Conservation (phyloP, 2,888 invertebrate species). For the Eurytoma californica region DNA sequence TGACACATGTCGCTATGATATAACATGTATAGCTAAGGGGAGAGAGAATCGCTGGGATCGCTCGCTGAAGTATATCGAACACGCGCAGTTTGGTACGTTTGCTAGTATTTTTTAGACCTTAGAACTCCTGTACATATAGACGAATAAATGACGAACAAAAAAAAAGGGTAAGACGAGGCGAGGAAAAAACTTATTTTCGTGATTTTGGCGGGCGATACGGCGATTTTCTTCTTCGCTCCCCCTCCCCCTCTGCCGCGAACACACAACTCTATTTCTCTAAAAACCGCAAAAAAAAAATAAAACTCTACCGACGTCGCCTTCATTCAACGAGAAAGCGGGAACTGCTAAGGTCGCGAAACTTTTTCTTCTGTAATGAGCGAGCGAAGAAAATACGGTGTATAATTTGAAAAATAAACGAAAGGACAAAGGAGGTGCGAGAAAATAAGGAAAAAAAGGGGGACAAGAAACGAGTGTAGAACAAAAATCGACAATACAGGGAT, state of each 20-base stretch:
- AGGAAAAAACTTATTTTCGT: slow-evolving; percentile 34
- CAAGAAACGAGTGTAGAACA: slow-evolving; percentile 55
- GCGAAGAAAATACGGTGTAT: slow-evolving; percentile 40
- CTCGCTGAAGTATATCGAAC: slow-evolving; percentile 21
- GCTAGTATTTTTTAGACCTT: slow-evolving; percentile 40
- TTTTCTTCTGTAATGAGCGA: slow-evolving; percentile 50
- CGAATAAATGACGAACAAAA: neutral
- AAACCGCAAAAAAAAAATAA: slow-evolving; percentile 30
- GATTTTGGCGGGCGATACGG: slow-evolving; percentile 23
- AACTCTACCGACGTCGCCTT: slow-evolving; percentile 74
- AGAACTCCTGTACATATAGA: slow-evolving; percentile 36
- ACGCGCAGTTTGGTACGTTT: slow-evolving; percentile 43
- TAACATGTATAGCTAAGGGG: neutral
- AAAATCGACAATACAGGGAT: slow-evolving; percentile 75
- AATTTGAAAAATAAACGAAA: slow-evolving; percentile 42
- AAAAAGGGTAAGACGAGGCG: neutral
- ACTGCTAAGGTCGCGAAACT: slow-evolving; percentile 54
- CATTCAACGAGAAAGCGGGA: slow-evolving; percentile 68
- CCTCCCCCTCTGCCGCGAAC: neutral
- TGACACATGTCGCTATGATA: slow-evolving; percentile 28
- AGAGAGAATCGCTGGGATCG: slow-evolving; percentile 33
- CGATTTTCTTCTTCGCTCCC: slow-evolving; percentile 57
- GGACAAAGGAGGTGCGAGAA: slow-evolving; percentile 42
- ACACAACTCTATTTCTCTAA: slow-evolving; percentile 68
- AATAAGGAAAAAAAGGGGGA: slow-evolving; percentile 58